Evolutionary conservation across 37 sponge, comb jelly and placozoan species (phyloP).

Genomic region (Dysidea cf. avara): DNA sequence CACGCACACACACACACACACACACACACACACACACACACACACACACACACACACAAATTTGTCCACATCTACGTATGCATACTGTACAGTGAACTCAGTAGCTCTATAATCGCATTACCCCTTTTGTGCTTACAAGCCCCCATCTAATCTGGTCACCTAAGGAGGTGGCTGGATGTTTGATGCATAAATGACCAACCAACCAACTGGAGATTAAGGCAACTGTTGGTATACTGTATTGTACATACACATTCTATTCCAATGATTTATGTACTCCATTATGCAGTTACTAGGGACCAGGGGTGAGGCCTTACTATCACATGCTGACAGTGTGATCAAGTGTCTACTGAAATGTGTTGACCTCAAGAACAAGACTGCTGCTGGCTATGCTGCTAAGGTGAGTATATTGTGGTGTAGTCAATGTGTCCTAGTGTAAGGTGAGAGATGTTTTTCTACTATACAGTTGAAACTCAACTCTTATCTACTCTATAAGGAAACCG

Average conservation of each 20-base stretch:
- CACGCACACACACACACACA: constrained; percentile 1
- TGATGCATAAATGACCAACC: not conserved
- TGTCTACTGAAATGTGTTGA: constrained; percentile 58
- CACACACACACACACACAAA: too few species aligned
- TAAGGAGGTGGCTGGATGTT: too few species aligned
- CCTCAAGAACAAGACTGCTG: constrained; percentile 45
- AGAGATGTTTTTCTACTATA: too few species aligned
- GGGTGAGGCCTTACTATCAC: constrained; percentile 33
- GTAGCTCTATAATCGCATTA: too few species aligned
- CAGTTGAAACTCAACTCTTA: too few species aligned
- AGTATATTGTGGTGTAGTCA: not conserved
- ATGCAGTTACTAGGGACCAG: constrained; percentile 21
- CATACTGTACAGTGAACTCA: too few species aligned
- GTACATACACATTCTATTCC: not conserved
- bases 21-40: not conserved
- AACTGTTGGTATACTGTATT: not conserved
- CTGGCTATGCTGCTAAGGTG: constrained; percentile 40
- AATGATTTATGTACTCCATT: not conserved
- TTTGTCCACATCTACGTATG: not conserved
- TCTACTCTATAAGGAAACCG: too few species aligned
- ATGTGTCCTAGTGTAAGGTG: not conserved
- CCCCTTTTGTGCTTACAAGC: too few species aligned
- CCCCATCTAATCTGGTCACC: too few species aligned
- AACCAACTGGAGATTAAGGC: too few species aligned
- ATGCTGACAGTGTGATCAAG: constrained; percentile 28